A percentile compares a stretch with the other conserved stretches of the same genome.
These are phyloP conservation scores for Metaphire vulgaris DNA, from an alignment of 1,140 invertebrate genomes.

Conservation along the genomic window DNA sequence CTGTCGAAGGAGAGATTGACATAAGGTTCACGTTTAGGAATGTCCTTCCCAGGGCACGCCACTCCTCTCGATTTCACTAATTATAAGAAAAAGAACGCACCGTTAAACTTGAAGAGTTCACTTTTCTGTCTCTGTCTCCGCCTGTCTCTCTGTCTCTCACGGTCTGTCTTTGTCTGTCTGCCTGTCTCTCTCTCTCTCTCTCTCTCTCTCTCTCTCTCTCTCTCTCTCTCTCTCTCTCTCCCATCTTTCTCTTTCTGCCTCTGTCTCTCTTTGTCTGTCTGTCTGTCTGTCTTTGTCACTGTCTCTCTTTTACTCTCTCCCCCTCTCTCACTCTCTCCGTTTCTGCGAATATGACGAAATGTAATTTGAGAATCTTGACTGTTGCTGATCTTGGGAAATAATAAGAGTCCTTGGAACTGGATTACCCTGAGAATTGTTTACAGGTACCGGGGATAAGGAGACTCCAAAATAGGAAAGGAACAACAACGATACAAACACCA, in stretches of 20 bases:
- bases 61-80: neutral
- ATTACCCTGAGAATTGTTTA: no score
- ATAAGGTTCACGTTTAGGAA: neutral
- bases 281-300: neutral
- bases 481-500: no score
- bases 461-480: no score
- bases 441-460: no score
- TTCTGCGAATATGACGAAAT: no score
- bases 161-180: neutral
- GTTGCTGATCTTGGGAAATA: no score
- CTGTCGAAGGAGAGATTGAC: neutral
- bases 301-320: neutral
- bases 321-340: no score
- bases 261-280: neutral
- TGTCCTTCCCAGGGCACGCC: neutral
- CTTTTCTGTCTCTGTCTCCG: neutral
- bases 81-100: no score
- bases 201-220: constrained; percentile 1
- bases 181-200: neutral
- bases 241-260: no score
- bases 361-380: no score
- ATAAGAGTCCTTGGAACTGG: no score
- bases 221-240: constrained; percentile 1
- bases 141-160: neutral
- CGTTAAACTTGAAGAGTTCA: no score